Conservation (phyloP, 2,888 invertebrate species). For the Balanococcus diminutus region DNA sequence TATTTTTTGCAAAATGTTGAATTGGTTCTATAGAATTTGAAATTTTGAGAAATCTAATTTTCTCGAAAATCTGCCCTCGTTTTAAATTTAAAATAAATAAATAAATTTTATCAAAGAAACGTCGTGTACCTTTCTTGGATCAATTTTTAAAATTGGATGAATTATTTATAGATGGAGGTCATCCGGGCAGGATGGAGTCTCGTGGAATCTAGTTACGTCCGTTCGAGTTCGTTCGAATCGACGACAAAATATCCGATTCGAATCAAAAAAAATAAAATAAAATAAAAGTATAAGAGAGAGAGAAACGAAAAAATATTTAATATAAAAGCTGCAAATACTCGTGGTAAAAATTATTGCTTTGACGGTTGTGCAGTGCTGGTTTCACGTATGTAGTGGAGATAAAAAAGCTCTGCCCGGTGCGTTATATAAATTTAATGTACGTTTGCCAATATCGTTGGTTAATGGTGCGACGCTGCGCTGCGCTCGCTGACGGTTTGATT, state of each 20-base stretch:
- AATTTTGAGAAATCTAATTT: no score
- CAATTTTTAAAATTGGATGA: no score
- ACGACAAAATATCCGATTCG: not conserved
- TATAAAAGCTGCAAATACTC: not conserved
- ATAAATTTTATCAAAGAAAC: no score
- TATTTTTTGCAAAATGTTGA: no score
- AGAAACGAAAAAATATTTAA: not conserved
- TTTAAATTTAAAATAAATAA: no score
- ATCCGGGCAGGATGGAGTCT: no score
- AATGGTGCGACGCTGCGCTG: constrained; percentile 13
- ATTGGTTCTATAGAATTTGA: no score
- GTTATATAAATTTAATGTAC: not conserved
- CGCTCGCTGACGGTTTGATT: not conserved
- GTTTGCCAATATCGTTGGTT: constrained; percentile 21
- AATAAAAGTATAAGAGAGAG: no score
- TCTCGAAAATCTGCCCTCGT: no score
- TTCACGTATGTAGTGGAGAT: not conserved
- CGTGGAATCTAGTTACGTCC: no score
- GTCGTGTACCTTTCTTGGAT: no score
- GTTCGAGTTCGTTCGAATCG: not conserved
- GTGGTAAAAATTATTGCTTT: not conserved
- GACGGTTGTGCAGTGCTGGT: not conserved
- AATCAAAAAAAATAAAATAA: not conserved
- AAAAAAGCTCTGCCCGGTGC: not conserved
- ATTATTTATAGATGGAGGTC: no score